Evolutionary conservation across 2,888 invertebrate species (phyloP).

Genomic region (Drosophila phalerata): DNA sequence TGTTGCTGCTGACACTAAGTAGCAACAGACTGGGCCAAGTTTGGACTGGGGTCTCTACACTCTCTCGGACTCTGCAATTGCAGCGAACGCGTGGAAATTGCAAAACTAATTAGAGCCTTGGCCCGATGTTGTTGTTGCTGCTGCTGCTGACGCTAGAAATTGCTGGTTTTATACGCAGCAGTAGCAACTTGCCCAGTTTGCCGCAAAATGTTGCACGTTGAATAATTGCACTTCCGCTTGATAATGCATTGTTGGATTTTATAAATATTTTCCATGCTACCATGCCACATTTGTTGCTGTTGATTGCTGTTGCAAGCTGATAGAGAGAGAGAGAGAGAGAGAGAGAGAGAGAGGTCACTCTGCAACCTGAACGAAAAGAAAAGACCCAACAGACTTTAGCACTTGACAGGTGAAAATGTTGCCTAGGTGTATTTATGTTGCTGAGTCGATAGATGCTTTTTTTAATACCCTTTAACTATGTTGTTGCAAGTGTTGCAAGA

Average conservation of each 20-base stretch:
- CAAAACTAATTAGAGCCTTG: constrained; percentile 82
- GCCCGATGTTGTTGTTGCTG: constrained; percentile 55
- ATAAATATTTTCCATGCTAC: constrained; percentile 76
- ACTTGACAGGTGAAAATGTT: constrained; percentile 67
- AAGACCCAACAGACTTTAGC: constrained; percentile 16
- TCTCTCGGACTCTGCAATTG: constrained; percentile 38
- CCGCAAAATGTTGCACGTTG: constrained; percentile 81
- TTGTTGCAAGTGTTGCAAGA: constrained; percentile 5
- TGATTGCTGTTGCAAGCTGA: constrained; percentile 16
- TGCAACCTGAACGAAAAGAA: constrained; percentile 17
- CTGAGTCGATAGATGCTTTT: constrained; percentile 13
- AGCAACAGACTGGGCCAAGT: constrained; percentile 63
- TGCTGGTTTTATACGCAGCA: constrained; percentile 75
- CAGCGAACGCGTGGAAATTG: constrained; percentile 78
- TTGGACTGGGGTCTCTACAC: constrained; percentile 12
- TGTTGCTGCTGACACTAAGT: constrained; percentile 64
- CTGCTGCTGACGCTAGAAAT: constrained; percentile 69
- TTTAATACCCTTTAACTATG: constrained; percentile 11
- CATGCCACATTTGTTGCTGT: constrained; percentile 40
- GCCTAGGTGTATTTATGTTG: constrained; percentile 44
- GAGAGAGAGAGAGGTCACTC: constrained; percentile 46
- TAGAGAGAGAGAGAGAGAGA: too few species aligned
- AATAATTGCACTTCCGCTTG: constrained; percentile 81
- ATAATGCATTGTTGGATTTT: constrained; percentile 81
- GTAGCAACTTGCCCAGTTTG: constrained; percentile 55